These are phyloP conservation scores for Sarcophilus harrisii DNA, from an alignment of 2,797 vertebrate species.

Conservation along the genomic window DNA sequence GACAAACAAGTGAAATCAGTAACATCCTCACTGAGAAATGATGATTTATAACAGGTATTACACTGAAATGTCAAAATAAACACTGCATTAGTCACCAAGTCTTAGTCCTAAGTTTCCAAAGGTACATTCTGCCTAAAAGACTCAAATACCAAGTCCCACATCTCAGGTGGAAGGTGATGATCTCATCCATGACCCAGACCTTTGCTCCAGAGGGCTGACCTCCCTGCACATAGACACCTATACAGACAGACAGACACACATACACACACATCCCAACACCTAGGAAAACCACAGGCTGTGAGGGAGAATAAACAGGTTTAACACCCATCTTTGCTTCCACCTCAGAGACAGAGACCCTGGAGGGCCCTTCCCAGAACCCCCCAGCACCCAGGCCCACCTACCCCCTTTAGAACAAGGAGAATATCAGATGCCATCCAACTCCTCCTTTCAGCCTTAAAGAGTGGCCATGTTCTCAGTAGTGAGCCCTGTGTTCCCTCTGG, in stretches of 20 bases:
- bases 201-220: background rate
- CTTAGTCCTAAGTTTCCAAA: constrained; percentile 39
- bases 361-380: no score
- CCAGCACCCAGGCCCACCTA: background rate
- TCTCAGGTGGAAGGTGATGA: no score
- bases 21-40: background rate
- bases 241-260: no score
- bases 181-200: background rate
- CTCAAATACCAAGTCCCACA: background rate
- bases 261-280: no score
- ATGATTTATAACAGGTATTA: background rate
- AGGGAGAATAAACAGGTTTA: background rate
- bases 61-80: background rate
- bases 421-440: background rate
- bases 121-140: background rate
- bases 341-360: no score
- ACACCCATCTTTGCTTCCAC: no score
- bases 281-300: no score
- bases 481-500: background rate
- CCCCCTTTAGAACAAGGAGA: background rate
- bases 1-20: constrained; percentile 6
- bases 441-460: no score
- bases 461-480: background rate
- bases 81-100: constrained; percentile 5
- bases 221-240: background rate